phyloP scores from a whole-genome alignment of 2,113 vertebrate species.

The Campylomormyrus numenius region DNA sequence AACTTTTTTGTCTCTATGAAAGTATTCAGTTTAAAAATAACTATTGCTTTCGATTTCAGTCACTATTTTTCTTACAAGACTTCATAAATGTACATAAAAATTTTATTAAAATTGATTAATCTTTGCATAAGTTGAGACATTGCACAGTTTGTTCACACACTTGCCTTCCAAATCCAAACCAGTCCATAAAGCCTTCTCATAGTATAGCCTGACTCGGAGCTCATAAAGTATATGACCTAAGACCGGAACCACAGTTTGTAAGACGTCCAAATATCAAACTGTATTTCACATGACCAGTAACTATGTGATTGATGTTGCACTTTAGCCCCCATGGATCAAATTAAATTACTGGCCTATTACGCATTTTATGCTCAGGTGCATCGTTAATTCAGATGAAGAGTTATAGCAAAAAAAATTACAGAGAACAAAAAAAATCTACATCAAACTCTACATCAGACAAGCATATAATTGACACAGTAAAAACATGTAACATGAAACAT shows the following conservation, averaged over 20 bases:
- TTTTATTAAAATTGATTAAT: neutral
- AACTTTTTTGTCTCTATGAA: neutral
- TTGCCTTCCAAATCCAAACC: neutral
- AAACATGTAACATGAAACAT: neutral
- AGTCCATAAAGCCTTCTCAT: neutral
- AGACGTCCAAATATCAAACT: neutral
- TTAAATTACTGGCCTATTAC: neutral
- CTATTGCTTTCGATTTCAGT: neutral
- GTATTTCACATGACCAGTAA: neutral
- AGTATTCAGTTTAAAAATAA: neutral
- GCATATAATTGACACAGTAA: neutral
- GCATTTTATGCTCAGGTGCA: neutral
- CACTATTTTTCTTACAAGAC: neutral
- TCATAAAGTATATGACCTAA: neutral
- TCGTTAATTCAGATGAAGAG: neutral
- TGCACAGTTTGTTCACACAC: neutral
- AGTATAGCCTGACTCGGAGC: neutral
- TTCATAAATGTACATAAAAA: neutral
- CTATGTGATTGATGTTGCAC: neutral
- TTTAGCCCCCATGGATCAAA: neutral
- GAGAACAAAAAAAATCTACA: neutral
- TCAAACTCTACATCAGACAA: neutral
- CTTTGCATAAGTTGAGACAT: neutral
- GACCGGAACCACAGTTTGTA: neutral
- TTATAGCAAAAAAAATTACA: neutral